A percentile compares a stretch with the other conserved stretches of the same genome.
phyloP scores from a whole-genome alignment of 1,140 invertebrate genomes.

The Druon quercuslanigerum region DNA sequence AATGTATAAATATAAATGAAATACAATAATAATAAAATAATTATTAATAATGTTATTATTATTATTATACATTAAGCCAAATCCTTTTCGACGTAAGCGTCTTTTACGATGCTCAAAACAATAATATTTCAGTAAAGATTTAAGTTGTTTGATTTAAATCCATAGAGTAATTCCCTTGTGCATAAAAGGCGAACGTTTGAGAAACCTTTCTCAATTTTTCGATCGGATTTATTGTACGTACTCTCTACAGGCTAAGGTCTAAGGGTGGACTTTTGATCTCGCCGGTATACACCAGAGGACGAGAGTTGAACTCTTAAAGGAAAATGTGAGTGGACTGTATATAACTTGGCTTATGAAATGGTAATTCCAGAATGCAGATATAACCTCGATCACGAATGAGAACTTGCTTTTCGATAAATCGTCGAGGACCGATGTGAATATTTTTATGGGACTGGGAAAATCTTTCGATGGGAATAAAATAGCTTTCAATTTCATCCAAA shows the following conservation, averaged over 20 bases:
- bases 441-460: not conserved
- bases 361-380: conserved; percentile 15
- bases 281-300: conserved; percentile 19
- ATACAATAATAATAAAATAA: too few species aligned
- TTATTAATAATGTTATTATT: too few species aligned
- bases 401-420: conserved; percentile 8
- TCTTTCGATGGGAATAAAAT: not conserved
- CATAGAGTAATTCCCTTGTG: not conserved
- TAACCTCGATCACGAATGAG: not conserved
- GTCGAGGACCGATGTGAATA: not conserved
- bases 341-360: conserved; percentile 27
- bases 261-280: conserved; percentile 15
- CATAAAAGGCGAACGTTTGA: conserved; percentile 13
- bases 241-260: not conserved
- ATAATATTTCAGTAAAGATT: not conserved
- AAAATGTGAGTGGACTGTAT: conserved; percentile 25
- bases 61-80: too few species aligned
- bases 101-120: too few species aligned
- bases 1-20: too few species aligned
- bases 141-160: not conserved
- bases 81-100: too few species aligned
- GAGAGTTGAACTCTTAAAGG: conserved; percentile 6
- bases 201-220: conserved; percentile 6
- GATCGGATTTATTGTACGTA: conserved; percentile 26
- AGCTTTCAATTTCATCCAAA: not conserved